Evolutionary conservation across 1,140 invertebrate species (phyloP).

Genomic region (Pteromalus puparum): DNA sequence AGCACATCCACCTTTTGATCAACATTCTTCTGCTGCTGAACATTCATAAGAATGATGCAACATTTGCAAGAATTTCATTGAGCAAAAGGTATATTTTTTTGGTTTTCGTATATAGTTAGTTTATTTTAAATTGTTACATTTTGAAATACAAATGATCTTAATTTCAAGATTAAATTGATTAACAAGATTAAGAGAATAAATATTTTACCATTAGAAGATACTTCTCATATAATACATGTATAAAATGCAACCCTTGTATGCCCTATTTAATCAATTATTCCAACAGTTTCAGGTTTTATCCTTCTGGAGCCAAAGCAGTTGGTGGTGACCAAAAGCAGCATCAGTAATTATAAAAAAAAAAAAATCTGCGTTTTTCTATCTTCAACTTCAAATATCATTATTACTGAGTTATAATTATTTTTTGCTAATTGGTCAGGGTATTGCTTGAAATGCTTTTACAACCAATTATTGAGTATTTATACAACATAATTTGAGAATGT

Average conservation of each 20-base stretch:
- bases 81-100: background rate
- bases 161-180: background rate
- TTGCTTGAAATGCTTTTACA: background rate
- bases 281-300: background rate
- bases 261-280: background rate
- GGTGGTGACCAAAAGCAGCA: background rate
- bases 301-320: background rate
- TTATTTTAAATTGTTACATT: background rate
- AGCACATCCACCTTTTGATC: background rate
- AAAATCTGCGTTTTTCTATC: background rate
- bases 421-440: background rate
- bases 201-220: background rate
- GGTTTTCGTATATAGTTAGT: background rate
- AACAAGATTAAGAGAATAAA: background rate
- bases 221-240: background rate
- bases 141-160: background rate
- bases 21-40: background rate
- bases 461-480: background rate
- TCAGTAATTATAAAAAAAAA: background rate
- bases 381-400: background rate
- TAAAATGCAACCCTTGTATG: background rate
- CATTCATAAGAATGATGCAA: background rate
- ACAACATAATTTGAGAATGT: background rate
- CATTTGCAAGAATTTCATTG: background rate
- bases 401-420: background rate